These are phyloP conservation scores for Arge pagana DNA, from an alignment of 2,888 invertebrate species.

Conservation along the genomic window DNA sequence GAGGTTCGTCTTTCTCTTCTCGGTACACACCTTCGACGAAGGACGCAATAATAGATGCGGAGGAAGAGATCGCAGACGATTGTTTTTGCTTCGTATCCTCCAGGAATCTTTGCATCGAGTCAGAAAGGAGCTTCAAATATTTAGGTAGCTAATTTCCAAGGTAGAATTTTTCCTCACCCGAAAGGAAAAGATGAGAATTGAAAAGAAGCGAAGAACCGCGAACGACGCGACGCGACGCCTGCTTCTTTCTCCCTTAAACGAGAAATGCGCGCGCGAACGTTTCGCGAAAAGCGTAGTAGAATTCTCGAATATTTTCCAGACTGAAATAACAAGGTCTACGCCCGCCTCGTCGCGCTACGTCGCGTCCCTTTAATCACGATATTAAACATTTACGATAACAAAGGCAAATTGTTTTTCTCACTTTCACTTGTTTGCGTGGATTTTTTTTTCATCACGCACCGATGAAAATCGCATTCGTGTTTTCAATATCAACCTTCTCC, in stretches of 20 bases:
- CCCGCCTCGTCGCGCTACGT: conserved; percentile 45
- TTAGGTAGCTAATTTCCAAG: conserved; percentile 55
- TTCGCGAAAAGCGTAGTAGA: background rate
- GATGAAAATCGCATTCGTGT: no score
- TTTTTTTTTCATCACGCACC: no score
- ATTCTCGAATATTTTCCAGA: conserved; percentile 49
- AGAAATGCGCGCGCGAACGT: background rate
- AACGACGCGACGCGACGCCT: background rate
- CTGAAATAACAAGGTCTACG: conserved; percentile 58
- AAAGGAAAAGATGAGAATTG: conserved; percentile 46
- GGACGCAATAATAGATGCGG: no score
- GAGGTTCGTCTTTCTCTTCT: no score
- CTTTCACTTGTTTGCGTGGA: no score
- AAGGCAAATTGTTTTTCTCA: no score
- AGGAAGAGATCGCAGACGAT: no score
- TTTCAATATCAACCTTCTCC: no score
- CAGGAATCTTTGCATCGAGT: no score
- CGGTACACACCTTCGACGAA: no score
- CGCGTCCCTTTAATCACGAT: conserved; percentile 59
- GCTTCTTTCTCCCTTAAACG: no score
- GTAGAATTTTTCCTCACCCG: conserved; percentile 48
- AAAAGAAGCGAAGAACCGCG: conserved; percentile 43
- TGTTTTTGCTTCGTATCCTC: no score
- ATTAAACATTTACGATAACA: conserved; percentile 58
- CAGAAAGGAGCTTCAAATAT: conserved; percentile 45